Base-by-base conservation (phyloP, 1,140 invertebrate species). In the Meloidogyne hapla region DNA sequence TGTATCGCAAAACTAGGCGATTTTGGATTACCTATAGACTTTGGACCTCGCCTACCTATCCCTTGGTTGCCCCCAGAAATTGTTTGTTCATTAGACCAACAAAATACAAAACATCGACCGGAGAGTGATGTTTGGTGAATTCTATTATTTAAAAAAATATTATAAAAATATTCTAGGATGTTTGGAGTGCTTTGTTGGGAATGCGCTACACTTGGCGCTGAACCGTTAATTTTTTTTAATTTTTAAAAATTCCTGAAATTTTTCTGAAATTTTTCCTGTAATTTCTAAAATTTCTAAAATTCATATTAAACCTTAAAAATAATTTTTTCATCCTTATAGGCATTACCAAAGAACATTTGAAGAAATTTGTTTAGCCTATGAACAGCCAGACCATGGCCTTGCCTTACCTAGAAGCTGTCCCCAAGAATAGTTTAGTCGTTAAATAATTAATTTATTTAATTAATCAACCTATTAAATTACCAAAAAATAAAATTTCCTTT, bases 1-100 rank as follows among this genome's bases (percentile, higher is more conserved):
- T 84, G 84, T 68, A 69, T 74, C 6, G 83, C 83, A 12, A 84
- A 84, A 72, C 71, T 84, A 13, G 83, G 83, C 21, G 83, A 84
- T 77, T 84, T 84, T 70, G 83, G 78, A 12, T 28, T 79, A 9
- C 77, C 77, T 42, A 69, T 78, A 40, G 83, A 84, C 56, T 84
- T 84, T 69, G 83, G 83, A 5, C 84, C 84, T 23, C 77, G 84
- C 15, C 74, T 84, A 25, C 83, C 83, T 2, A 84, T 84, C 70
- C 83, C 83, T 1, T 84, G 83, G 83, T 78, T 84, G 6, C 83
- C 83, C 10, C 83, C 83, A n/a, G 83, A 83, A 69, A 85, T 83
- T 70, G 83, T 85, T 10, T 85, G 83, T 70, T 81, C 83, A n/a
- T 61, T 81, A 38, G 82, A 83, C 66, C 76, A 80, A 42, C 28